Evolutionary conservation across 1,140 invertebrate species (phyloP), one percentile per base, ranked within the genome.

Genomic region (Zaprionus africanus): DNA sequence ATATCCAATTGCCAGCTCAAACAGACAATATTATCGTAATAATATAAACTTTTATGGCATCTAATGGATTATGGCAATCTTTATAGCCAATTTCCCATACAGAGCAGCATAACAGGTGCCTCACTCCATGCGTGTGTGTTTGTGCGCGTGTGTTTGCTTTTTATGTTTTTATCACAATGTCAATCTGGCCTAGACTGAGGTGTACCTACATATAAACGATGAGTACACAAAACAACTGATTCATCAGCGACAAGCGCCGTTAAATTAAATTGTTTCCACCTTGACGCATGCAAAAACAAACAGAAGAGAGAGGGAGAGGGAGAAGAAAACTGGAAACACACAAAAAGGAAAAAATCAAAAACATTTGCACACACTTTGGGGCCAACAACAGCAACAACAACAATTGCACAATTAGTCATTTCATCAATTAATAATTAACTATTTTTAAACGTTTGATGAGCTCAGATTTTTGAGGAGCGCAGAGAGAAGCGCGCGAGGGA

Each of bases 331-430:
- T 31, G 43, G 19, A 24, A 19, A 59, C 12, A 22, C 11, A 17
- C 1, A 22, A 51, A 51, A 22, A 51, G n/a, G 7, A 24, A 56
- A 17, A 19, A 57, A 58, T 49, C 62, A 71, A 15, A 64, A 43
- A 58, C n/a, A 31, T 61, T 61, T 9, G n/a, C 68, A 46, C 22
- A 28, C 17, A 66, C 36, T 57, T 51, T 64, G 34, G 31, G 34
- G 43, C 26, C 26, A 53, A 65, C 51, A 38, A 46, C 64, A 68
- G 36, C 64, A 68, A 66, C 68, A 81, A 81, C 68, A 67, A 53
- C 56, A 86, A 82, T 86, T 85, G 83, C 64, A 80, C 84, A 87
- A 87, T 87, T 87, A 88, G 83, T 88, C 84, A 87, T 81, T 88
- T 75, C 74, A 60, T 83, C 70, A 87, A 87, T 87, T 87, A 87